Evolutionary conservation across 64 coral and sea anemone genomes (phyloP), one percentile per base, ranked within the genome.

Genomic region (Stichodactyla helianthus): DNA sequence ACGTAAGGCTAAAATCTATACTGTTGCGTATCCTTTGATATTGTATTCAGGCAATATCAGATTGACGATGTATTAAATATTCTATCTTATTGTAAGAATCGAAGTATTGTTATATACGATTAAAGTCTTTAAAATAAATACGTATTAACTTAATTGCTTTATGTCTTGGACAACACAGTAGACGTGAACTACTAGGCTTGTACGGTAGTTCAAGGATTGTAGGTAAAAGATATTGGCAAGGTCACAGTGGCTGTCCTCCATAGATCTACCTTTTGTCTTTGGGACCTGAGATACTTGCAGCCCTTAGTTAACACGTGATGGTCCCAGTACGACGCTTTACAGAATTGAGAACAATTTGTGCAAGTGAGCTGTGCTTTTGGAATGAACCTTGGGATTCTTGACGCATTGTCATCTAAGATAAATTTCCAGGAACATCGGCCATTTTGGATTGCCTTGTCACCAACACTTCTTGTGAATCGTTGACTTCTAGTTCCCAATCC

Each of bases 211-310:
- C 25, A 74, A 31, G 22, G 26, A 5, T 35, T 23, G 68, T 11
- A 27, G 10, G 27, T 23, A 62, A 85, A 90, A 23, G 89, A 82
- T 2, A 86, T 76, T 4, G 68, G 28, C 12, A 85, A 59, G 5
- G 82, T 51, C 2, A 80, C 83, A n/a, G 18, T 79, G 3, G 57
- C 68, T 82, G 52, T 85, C 61, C 79, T 90, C 89, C 89, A 90
- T 11, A 90, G 19, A 18, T 63, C 10, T 52, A 79, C 84, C 55
- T 54, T 54, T 18, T 35, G 19, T 79, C 8, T 79, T 18, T 28
- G 53, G 19, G 83, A 84, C 52, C 20, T 77, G 20, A 85, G 11
- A 14, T 56, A 23, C 6, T 9, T 51, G 16, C 89, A 90, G 59
- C 74, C 89, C 51, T 56, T 90, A 1, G 85, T 18, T 16, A 90